Conservation (phyloP, 2,888 invertebrate species). For the Timema podura region DNA sequence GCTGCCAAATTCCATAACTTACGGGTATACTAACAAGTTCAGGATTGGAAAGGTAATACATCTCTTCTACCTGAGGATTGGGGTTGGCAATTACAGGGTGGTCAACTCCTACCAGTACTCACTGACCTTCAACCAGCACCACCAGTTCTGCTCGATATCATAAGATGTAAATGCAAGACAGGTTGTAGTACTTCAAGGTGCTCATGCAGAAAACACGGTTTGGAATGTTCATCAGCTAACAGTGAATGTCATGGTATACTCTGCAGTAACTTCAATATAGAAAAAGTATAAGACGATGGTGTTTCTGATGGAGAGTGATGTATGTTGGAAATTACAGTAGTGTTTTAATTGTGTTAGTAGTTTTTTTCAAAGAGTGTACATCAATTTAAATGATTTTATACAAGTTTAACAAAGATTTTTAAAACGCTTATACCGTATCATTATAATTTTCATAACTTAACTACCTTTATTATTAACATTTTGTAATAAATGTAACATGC, state of each 20-base stretch:
- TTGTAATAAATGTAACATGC: not conserved
- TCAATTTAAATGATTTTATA: not conserved
- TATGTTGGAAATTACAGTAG: not conserved
- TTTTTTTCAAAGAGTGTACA: not conserved
- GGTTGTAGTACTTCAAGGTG: not conserved
- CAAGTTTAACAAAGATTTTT: not conserved
- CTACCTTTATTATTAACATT: not conserved
- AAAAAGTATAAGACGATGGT: too few relatives aligned
- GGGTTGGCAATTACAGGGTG: slow-evolving; percentile 6
- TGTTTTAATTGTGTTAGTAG: not conserved
- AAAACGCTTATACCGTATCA: not conserved
- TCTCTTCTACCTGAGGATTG: not conserved
- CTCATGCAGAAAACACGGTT: slow-evolving; percentile 1
- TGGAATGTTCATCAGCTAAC: not conserved
- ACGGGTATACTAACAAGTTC: not conserved
- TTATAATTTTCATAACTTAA: not conserved
- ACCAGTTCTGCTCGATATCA: not conserved
- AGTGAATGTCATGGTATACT: not conserved
- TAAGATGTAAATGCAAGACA: slow-evolving; percentile 4
- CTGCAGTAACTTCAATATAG: too few relatives aligned
- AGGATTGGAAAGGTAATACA: not conserved
- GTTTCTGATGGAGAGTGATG: not conserved
- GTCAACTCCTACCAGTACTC: not conserved
- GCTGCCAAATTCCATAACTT: slow-evolving; percentile 6
- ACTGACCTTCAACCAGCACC: slow-evolving; percentile 6